Conservation (phyloP, 2,113 vertebrate genomes). For the Triplophysa dalaica region DNA sequence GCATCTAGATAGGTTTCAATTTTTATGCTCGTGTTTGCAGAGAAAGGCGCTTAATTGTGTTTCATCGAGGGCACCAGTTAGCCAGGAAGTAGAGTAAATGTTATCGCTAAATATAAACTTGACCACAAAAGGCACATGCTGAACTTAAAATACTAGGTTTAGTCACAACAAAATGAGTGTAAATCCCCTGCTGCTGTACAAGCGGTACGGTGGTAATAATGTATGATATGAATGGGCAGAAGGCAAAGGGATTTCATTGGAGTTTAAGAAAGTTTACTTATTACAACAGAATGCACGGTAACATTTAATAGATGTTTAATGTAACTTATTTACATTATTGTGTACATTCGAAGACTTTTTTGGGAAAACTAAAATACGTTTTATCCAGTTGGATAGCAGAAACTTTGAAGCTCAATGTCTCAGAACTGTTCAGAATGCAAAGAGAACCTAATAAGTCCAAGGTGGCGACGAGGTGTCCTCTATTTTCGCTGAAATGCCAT, state of each 20-base stretch:
- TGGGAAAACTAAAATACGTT: too few species aligned
- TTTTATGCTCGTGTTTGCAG: background rate
- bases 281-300: background rate
- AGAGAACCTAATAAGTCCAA: too few species aligned
- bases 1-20: background rate
- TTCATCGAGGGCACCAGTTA: background rate
- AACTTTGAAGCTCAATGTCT: too few species aligned
- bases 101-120: constrained; percentile 11
- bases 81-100: constrained; percentile 34
- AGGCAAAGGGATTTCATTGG: background rate
- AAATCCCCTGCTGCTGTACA: constrained; percentile 36
- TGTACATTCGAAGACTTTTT: too few species aligned
- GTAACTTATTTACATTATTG: too few species aligned
- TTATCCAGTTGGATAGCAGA: too few species aligned
- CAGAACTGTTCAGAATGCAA: too few species aligned
- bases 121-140: constrained; percentile 22
- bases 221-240: background rate
- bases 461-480: too few species aligned
- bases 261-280: background rate
- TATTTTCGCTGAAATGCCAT: background rate
- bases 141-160: constrained; percentile 35
- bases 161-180: constrained; percentile 46
- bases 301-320: background rate
- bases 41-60: background rate
- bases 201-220: background rate